Conservation (phyloP, 92 coral and sea anemone genomes). For the Hydrozoanthus gracilis region DNA sequence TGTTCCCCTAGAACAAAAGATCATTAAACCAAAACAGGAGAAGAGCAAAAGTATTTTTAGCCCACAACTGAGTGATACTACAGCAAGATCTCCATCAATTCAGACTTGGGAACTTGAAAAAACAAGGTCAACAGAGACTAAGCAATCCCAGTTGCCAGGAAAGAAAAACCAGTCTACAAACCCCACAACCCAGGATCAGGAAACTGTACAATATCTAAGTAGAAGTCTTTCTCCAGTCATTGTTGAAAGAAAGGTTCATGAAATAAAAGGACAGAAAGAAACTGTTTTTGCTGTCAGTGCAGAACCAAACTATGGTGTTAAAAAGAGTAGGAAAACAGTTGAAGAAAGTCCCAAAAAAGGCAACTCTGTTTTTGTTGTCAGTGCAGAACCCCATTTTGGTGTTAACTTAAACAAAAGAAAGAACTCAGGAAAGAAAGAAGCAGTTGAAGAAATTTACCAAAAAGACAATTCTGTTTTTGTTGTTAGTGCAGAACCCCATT, state of each 20-base stretch:
- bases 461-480: slow-evolving; percentile 40
- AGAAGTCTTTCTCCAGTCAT: slow-evolving; percentile 25
- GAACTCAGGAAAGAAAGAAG: too few relatives aligned
- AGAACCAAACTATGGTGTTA: slow-evolving; percentile 30
- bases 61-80: slow-evolving; percentile 7
- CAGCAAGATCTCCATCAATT: background rate
- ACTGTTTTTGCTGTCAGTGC: slow-evolving; percentile 58
- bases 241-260: slow-evolving; percentile 27
- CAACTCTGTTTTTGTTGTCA: too few relatives aligned
- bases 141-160: background rate
- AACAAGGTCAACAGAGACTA: slow-evolving; percentile 20
- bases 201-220: background rate
- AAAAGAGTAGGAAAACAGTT: background rate
- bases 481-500: slow-evolving; percentile 43
- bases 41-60: slow-evolving; percentile 9
- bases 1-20: background rate
- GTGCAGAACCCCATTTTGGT: too few relatives aligned
- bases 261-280: slow-evolving; percentile 40
- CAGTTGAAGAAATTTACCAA: too few relatives aligned
- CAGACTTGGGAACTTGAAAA: background rate
- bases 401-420: too few relatives aligned
- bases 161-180: background rate
- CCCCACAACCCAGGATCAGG: background rate
- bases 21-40: background rate
- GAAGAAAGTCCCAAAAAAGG: background rate